These are phyloP conservation scores for Xenopus laevis DNA, from an alignment of 2,113 vertebrate genomes.

Conservation along the genomic window DNA sequence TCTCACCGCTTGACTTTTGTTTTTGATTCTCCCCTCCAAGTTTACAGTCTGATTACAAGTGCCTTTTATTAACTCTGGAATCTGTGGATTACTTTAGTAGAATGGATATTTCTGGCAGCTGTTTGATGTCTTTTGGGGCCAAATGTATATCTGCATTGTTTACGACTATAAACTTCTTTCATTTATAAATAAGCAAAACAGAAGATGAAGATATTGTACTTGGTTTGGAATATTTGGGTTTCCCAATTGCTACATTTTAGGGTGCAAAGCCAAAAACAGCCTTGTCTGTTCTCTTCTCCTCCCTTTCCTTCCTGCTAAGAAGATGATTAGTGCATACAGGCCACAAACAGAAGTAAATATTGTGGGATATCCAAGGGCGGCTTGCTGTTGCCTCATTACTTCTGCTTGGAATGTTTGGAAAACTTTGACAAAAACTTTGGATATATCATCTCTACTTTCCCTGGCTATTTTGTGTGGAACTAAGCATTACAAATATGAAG, in stretches of 20 bases:
- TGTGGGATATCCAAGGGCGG: not conserved
- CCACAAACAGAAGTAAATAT: not conserved
- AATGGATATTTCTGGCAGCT: too few relatives aligned
- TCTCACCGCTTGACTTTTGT: too few relatives aligned
- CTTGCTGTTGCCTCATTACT: not conserved
- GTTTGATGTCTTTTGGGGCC: too few relatives aligned
- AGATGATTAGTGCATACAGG: not conserved
- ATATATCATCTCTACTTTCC: not conserved
- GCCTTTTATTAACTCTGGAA: too few relatives aligned
- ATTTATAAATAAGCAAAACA: too few relatives aligned
- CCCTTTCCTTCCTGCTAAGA: not conserved
- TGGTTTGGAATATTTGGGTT: not conserved
- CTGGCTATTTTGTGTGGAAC: not conserved
- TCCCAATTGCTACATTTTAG: not conserved
- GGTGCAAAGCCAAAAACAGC: not conserved
- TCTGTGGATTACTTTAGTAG: too few relatives aligned
- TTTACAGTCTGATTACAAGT: too few relatives aligned
- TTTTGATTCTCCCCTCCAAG: too few relatives aligned
- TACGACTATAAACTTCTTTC: too few relatives aligned
- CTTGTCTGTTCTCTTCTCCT: too few relatives aligned
- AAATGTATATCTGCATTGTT: too few relatives aligned
- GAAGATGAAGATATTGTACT: not conserved
- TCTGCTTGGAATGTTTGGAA: not conserved
- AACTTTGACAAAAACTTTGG: not conserved
- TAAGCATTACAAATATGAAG: conserved; percentile 70